phyloP scores from a whole-genome alignment of 2,113 vertebrate genomes.

The Rhinolophus sinicus region DNA sequence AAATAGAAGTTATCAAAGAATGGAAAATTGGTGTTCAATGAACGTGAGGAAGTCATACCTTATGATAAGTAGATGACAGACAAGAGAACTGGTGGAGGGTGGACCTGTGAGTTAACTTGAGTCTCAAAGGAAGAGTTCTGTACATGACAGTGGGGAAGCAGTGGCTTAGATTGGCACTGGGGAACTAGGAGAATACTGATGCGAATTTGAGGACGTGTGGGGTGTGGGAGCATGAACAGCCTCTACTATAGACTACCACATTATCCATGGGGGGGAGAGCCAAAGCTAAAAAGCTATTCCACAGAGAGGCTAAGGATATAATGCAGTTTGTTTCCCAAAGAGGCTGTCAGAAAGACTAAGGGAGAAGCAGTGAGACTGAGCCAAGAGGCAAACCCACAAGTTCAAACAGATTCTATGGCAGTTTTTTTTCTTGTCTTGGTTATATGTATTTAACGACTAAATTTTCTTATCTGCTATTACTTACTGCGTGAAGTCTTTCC shows the following conservation, averaged over 20 bases:
- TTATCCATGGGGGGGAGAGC: neutral
- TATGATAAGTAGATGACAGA: neutral
- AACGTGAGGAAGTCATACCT: neutral
- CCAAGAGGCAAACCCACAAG: neutral
- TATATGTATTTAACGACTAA: neutral
- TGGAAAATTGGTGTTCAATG: slow-evolving; percentile 14
- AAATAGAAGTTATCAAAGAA: neutral
- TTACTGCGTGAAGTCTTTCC: slow-evolving; percentile 93
- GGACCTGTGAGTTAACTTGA: neutral
- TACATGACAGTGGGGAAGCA: neutral
- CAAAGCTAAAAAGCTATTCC: neutral
- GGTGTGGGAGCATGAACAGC: neutral
- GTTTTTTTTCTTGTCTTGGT: neutral
- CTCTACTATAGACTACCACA: neutral
- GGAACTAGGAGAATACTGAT: neutral
- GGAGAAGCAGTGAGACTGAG: neutral
- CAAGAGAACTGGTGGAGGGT: neutral
- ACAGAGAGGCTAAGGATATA: neutral
- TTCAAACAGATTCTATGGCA: neutral
- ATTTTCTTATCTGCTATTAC: slow-evolving; percentile 77
- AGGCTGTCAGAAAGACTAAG: neutral
- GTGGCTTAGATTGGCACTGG: neutral
- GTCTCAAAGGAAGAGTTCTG: neutral
- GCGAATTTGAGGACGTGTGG: neutral
- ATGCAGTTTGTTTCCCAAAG: neutral